Conservation (phyloP, 1,140 invertebrate genomes). For the Drosophila asahinai region DNA sequence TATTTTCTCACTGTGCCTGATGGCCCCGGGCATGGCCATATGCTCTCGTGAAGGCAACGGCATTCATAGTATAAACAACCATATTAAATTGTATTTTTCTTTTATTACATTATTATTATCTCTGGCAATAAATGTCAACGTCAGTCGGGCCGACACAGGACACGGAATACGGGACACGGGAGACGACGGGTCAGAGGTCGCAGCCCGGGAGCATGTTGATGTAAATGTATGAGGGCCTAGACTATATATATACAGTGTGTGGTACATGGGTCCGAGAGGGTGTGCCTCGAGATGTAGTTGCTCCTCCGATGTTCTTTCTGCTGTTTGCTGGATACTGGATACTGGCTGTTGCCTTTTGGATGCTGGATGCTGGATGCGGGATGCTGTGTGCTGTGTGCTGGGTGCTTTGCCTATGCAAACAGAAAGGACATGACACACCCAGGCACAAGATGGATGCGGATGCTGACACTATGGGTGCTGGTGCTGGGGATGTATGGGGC, state of each 20-base stretch:
- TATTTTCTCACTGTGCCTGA: constrained; percentile 34
- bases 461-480: constrained; percentile 20
- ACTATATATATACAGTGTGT: constrained; percentile 42
- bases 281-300: constrained; percentile 28
- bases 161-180: constrained; percentile 47
- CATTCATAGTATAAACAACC: constrained; percentile 78
- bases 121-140: constrained; percentile 84
- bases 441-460: constrained; percentile 50
- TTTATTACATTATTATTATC: constrained; percentile 84
- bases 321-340: constrained; percentile 30
- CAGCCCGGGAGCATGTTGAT: constrained; percentile 38
- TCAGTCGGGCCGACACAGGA: constrained; percentile 76
- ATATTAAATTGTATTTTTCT: constrained; percentile 84
- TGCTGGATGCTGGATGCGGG: constrained; percentile 23
- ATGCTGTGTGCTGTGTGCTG: constrained; percentile 20
- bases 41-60: constrained; percentile 27
- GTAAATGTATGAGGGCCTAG: constrained; percentile 46
- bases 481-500: constrained; percentile 8
- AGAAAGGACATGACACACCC: constrained; percentile 39
- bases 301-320: constrained; percentile 38
- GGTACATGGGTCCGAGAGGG: constrained; percentile 29
- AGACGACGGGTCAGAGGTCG: constrained; percentile 31
- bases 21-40: constrained; percentile 38
- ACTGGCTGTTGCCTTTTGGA: constrained; percentile 13
- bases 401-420: constrained; percentile 49